phyloP scores from a whole-genome alignment of 2,113 vertebrate species.

The Perca flavescens region DNA sequence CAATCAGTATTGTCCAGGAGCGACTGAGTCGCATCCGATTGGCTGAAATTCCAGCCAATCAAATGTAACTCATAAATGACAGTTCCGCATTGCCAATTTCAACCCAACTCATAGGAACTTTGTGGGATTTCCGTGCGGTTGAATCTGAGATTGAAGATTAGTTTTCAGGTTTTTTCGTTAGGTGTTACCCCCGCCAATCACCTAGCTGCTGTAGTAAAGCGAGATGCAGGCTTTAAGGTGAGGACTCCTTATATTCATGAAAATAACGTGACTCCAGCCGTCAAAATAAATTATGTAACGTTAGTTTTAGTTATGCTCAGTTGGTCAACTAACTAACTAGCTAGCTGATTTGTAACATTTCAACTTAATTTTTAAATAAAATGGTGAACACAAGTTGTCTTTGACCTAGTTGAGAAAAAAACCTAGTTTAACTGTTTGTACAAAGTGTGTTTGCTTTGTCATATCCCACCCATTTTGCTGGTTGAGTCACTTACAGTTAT shows the following conservation, averaged over 20 bases:
- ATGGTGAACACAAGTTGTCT: neutral
- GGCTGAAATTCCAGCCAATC: constrained; percentile 9
- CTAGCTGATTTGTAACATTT: too few relatives aligned
- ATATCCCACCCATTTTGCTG: neutral
- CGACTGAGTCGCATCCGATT: neutral
- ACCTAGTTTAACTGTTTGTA: neutral
- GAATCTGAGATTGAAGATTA: neutral
- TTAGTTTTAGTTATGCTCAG: neutral
- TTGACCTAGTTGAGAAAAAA: neutral
- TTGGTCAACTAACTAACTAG: neutral
- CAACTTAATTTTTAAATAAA: fast-evolving
- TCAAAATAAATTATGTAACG: neutral
- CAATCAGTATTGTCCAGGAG: constrained; percentile 11
- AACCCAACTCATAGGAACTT: fast-evolving
- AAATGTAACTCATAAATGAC: fast-evolving
- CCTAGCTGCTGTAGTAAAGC: neutral
- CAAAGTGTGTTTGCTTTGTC: neutral
- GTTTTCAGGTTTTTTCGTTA: neutral
- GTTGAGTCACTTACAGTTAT: constrained; percentile 2
- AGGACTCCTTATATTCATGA: neutral
- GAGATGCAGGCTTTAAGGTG: constrained; percentile 67
- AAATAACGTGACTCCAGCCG: neutral
- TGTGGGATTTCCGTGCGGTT: fast-evolving
- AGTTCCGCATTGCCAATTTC: constrained; percentile 32
- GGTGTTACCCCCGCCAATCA: too few relatives aligned